phyloP scores from a whole-genome alignment of 2,797 vertebrate species.

The Trichosurus vulpecula region DNA sequence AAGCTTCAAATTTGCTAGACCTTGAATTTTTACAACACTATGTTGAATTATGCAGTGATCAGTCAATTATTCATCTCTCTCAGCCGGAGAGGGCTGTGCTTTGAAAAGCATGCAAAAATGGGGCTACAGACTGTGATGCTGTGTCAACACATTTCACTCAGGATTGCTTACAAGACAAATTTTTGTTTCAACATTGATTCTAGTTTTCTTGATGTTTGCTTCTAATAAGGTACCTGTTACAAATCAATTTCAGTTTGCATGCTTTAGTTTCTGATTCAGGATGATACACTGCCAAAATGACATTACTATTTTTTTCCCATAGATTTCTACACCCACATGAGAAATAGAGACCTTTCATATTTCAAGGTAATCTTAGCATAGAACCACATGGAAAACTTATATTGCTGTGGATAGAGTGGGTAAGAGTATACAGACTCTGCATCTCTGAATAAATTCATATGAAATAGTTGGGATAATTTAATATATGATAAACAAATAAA shows the following conservation, averaged over 20 bases:
- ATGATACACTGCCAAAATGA: slow-evolving; percentile 82
- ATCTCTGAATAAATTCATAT: slow-evolving; percentile 52
- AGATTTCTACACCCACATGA: slow-evolving; percentile 75
- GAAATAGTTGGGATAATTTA: slow-evolving; percentile 50
- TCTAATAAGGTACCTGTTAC: slow-evolving; percentile 91
- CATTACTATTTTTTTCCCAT: slow-evolving; percentile 78
- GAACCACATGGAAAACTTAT: slow-evolving; percentile 53
- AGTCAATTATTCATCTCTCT: slow-evolving; percentile 99
- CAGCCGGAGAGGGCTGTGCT: slow-evolving; percentile 94
- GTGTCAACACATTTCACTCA: slow-evolving; percentile 99
- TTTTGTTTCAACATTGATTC: slow-evolving; percentile 98
- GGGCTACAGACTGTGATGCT: slow-evolving; percentile 93
- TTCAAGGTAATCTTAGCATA: slow-evolving; percentile 65
- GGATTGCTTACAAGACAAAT: slow-evolving; percentile 98
- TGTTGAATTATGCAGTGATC: slow-evolving; percentile 99
- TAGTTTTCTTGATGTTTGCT: slow-evolving; percentile 89
- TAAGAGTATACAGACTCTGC: slow-evolving; percentile 55
- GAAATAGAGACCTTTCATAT: slow-evolving; percentile 66
- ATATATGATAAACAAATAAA: slow-evolving; percentile 48
- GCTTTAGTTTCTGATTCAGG: slow-evolving; percentile 84
- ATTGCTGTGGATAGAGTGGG: slow-evolving; percentile 67
- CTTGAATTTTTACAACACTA: slow-evolving; percentile 99
- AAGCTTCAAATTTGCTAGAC: slow-evolving; percentile 98
- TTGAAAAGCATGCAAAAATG: slow-evolving; percentile 99
- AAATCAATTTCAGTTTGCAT: slow-evolving; percentile 88